These are phyloP conservation scores for Chaenocephalus aceratus DNA, from an alignment of 2,113 vertebrate species.

Conservation along the genomic window DNA sequence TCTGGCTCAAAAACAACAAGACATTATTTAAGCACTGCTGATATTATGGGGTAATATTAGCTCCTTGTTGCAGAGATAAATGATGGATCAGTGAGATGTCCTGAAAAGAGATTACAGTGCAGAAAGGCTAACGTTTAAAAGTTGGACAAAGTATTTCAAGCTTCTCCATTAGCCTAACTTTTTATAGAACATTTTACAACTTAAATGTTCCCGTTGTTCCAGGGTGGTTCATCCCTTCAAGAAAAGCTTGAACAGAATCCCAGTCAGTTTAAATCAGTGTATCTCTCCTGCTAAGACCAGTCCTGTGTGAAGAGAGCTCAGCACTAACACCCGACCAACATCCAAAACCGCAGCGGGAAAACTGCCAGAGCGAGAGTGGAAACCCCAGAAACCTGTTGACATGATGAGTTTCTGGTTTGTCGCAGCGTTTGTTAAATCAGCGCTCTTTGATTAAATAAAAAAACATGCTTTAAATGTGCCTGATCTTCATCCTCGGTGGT, in stretches of 20 bases:
- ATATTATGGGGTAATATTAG: no score
- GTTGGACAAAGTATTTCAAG: no score
- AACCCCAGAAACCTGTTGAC: background rate
- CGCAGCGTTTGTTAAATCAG: background rate
- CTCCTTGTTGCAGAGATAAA: no score
- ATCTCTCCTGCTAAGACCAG: background rate
- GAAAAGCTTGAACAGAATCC: background rate
- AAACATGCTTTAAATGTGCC: background rate
- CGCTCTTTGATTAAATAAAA: background rate
- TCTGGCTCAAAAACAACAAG: no score
- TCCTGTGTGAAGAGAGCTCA: background rate
- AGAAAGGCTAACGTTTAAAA: no score
- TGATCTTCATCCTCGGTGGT: constrained; percentile 10
- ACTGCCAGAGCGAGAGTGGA: background rate
- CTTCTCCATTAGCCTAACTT: no score
- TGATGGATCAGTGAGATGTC: no score
- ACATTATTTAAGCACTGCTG: no score
- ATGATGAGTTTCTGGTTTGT: background rate
- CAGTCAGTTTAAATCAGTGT: background rate
- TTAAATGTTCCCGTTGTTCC: background rate
- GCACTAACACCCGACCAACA: background rate
- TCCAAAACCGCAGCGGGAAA: background rate
- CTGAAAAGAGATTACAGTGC: no score
- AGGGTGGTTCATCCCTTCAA: background rate
- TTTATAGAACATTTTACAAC: background rate